These are phyloP conservation scores for Melitaea athalia DNA, from an alignment of 2,888 invertebrate species.

Conservation along the genomic window DNA sequence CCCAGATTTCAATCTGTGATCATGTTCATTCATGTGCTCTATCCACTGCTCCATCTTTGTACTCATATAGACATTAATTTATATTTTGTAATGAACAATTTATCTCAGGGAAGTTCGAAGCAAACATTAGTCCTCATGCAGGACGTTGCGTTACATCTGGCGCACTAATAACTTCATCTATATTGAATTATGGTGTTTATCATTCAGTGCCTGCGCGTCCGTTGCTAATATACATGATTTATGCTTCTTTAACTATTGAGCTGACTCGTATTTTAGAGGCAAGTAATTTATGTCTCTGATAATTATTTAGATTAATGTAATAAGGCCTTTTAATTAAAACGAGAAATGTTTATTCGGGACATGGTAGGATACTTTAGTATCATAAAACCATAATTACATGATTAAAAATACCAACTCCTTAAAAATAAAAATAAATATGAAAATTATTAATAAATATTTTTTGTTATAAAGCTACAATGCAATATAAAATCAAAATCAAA, in stretches of 20 bases:
- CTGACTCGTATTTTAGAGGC: constrained; percentile 41
- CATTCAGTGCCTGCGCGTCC: constrained; percentile 43
- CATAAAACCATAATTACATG: no score
- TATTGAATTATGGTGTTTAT: constrained; percentile 55
- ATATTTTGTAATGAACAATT: neutral
- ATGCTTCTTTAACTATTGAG: constrained; percentile 58
- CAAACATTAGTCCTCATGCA: neutral
- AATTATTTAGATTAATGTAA: no score
- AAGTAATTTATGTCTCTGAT: neutral
- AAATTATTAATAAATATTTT: no score
- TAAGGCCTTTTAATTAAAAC: no score
- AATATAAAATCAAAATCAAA: no score
- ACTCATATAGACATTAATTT: neutral
- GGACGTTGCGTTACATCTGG: constrained; percentile 7
- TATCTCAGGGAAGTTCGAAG: neutral
- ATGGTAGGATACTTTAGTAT: no score
- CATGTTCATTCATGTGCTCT: neutral
- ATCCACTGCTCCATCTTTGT: no score
- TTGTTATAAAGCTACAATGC: no score
- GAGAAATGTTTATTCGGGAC: no score
- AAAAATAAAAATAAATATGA: no score
- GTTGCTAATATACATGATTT: constrained; percentile 62
- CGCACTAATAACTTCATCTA: constrained; percentile 66
- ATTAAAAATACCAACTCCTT: no score
- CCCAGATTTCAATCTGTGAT: neutral